Conservation (phyloP, 2,888 invertebrate species). For the Macrosiphum euphorbiae region DNA sequence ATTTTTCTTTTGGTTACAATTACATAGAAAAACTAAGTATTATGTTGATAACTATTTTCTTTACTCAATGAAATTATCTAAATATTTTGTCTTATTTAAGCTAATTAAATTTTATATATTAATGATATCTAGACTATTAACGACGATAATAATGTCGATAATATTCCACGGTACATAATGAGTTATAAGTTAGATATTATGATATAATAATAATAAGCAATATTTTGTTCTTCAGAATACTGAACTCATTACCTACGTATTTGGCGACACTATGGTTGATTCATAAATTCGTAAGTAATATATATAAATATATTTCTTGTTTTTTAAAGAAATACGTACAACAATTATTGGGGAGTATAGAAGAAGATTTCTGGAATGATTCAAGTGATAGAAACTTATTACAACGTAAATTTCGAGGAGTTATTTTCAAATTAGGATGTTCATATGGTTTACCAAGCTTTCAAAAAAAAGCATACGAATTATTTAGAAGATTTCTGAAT, state of each 20-base stretch:
- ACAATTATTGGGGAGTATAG: conserved; percentile 11
- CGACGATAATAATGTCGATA: no score
- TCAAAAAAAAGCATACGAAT: conserved; percentile 28
- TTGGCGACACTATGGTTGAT: background rate
- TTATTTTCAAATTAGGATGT: conserved; percentile 55
- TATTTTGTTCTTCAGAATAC: background rate
- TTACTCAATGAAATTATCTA: no score
- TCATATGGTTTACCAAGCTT: conserved; percentile 30
- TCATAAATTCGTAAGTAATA: background rate
- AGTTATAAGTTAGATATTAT: no score
- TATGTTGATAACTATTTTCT: no score
- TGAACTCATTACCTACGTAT: background rate
- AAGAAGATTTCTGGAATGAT: conserved; percentile 43
- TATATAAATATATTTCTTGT: background rate
- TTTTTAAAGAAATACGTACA: conserved; percentile 64
- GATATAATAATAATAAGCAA: no score
- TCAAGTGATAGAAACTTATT: conserved; percentile 40
- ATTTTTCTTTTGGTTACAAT: no score
- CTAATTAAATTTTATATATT: no score
- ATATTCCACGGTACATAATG: no score
- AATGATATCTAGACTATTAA: no score
- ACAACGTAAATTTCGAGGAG: conserved; percentile 47
- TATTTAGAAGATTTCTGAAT: conserved; percentile 61
- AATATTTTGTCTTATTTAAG: no score
- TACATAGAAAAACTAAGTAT: no score